Percentiles rank a stretch among this genome's conserved stretches.
phyloP scores from a whole-genome alignment of 2,797 vertebrate species.

The Cottoperca gobio region DNA sequence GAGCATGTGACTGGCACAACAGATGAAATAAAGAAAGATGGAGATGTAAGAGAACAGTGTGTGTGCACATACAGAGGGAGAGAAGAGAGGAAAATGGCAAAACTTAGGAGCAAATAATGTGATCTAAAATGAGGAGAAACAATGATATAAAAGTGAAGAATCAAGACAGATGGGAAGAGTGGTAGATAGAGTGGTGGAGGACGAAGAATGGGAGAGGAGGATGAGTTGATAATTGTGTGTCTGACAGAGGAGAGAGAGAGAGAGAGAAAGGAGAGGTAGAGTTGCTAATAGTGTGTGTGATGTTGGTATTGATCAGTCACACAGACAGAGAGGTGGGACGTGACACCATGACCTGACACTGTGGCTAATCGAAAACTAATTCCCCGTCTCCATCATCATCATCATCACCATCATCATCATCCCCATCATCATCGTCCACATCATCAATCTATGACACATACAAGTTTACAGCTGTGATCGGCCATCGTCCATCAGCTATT shows the following conservation, averaged over 20 bases:
- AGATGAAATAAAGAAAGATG: not conserved
- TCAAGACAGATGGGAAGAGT: constrained; percentile 14
- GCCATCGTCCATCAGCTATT: constrained; percentile 24
- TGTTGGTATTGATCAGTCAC: constrained; percentile 78
- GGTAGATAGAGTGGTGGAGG: constrained; percentile 30
- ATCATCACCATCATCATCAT: constrained; percentile 40
- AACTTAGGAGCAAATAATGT: constrained; percentile 6
- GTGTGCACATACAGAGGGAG: not conserved
- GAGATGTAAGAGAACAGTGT: not conserved
- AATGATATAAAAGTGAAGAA: constrained; percentile 45
- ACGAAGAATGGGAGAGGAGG: constrained; percentile 5
- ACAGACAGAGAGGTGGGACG: constrained; percentile 71
- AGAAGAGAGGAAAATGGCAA: not conserved
- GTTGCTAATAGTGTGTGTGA: constrained; percentile 77
- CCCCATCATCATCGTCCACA: constrained; percentile 18
- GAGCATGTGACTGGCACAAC: too few relatives aligned
- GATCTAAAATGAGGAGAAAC: constrained; percentile 33
- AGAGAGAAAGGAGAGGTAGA: constrained; percentile 47
- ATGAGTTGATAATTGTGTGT: constrained; percentile 72
- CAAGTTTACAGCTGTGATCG: constrained; percentile 18
- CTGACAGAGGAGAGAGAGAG: constrained; percentile 49
- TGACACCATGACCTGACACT: constrained; percentile 76
- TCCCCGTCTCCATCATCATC: constrained; percentile 71
- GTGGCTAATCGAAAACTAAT: constrained; percentile 82
- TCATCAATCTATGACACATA: constrained; percentile 42